Base-by-base conservation (phyloP, 2,113 vertebrate species). In the Abramis brama region DNA sequence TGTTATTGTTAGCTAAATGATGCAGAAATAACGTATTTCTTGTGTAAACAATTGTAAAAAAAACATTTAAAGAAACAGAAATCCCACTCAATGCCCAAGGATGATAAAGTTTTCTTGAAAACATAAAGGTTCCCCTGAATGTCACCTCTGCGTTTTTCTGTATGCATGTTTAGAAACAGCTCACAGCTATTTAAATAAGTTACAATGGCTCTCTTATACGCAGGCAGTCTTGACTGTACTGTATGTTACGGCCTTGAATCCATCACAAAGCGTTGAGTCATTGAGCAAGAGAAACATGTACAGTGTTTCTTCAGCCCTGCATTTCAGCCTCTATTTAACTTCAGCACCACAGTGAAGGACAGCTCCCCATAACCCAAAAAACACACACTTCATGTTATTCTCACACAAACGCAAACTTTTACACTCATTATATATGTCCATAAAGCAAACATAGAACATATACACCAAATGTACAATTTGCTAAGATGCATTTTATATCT, bases 261-360 rank as follows among this genome's bases (percentile, higher is more conserved):
- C 39, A 59, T 70, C 27, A 77, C 78, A 86, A 86, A 81, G 62
- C 21, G 79, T 23, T 86, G 77, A 86, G 30, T 81, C 82, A 86
- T 84, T 80, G 55, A 86, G 68, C 77, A 84, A 84, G 77, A 85
- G n/a, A 60, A 47, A 85, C 83, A 77, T 79, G 82, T 60, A 21
- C 75, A 85, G 84, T 23, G n/a, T 57, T 68, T 76, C 50, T 83
- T 83, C 73, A 79, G 84, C 55, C 45, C 33, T 79, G 52, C 82
- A 33, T 55, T 66, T 71, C 64, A 85, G 76, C 59, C 66, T 64
- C 52, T 78, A n/a, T 64, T 74, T 59, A 25, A 79, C 74, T 86
- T 89, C 82, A 84, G 75, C 23, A 80, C 79, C 64, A 88, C 64
- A n/a, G 33, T 23, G 21, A 59, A n/a, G 52, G 66, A 86, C 87